phyloP scores from a whole-genome alignment of 1,140 invertebrate genomes.

The Eurytemora carolleeae region DNA sequence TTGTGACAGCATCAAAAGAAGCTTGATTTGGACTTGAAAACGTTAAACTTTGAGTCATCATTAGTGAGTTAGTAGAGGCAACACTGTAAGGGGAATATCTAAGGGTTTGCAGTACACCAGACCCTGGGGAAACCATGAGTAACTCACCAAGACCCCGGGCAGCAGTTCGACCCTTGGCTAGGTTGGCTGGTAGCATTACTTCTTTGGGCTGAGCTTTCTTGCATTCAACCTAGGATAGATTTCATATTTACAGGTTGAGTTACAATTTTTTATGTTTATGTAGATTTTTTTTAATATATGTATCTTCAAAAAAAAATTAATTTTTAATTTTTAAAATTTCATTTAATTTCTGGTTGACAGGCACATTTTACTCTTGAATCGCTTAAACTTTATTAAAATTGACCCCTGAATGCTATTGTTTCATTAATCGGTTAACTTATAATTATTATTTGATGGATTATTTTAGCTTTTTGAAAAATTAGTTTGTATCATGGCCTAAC shows the following conservation, averaged over 20 bases:
- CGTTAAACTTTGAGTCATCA: no score
- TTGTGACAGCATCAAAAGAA: no score
- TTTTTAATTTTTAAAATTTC: slow-evolving; percentile 1
- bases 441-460: no score
- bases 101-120: background rate
- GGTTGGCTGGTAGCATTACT: slow-evolving; percentile 87
- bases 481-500: no score
- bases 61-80: background rate
- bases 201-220: slow-evolving; percentile 99
- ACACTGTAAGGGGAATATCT: background rate
- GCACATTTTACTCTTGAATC: no score
- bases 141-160: background rate
- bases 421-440: no score
- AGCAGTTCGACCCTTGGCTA: slow-evolving; percentile 25
- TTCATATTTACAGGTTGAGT: background rate
- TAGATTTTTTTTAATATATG: no score
- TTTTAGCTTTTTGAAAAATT: no score
- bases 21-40: no score
- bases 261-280: no score
- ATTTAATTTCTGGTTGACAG: background rate
- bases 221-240: slow-evolving; percentile 67
- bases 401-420: no score
- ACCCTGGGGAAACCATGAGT: background rate
- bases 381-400: no score
- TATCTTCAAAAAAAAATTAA: slow-evolving; percentile 28